Percentiles rank a stretch among this genome's conserved stretches.
Conservation (phyloP, 1,140 invertebrate genomes). For the Drosophila persimilis region DNA sequence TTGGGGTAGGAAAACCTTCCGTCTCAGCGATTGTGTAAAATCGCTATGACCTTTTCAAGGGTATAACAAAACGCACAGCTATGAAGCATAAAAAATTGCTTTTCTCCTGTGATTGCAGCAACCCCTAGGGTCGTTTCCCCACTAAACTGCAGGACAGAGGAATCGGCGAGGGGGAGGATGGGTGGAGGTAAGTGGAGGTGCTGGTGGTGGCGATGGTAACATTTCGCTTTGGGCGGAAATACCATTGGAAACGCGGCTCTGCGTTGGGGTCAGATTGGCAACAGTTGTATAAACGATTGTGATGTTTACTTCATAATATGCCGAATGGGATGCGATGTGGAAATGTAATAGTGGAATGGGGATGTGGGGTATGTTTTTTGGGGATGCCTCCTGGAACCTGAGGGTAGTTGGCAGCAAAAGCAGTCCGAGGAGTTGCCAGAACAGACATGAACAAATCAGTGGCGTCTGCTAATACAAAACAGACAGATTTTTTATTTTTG, state of each 20-base stretch:
- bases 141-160: slow-evolving; percentile 7
- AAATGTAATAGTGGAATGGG: background rate
- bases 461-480: too few relatives aligned
- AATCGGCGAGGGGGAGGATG: background rate
- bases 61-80: slow-evolving; percentile 45
- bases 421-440: too few relatives aligned
- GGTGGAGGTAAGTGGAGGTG: background rate
- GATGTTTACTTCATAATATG: slow-evolving; percentile 71
- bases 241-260: slow-evolving; percentile 55
- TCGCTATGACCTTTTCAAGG: too few relatives aligned
- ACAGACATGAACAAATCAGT: background rate
- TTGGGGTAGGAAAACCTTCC: too few relatives aligned
- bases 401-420: slow-evolving; percentile 6
- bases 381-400: too few relatives aligned
- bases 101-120: slow-evolving; percentile 61
- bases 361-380: background rate
- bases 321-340: background rate
- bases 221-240: slow-evolving; percentile 55
- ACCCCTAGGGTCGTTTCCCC: slow-evolving; percentile 7
- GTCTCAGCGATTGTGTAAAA: too few relatives aligned
- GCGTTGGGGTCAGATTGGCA: slow-evolving; percentile 55
- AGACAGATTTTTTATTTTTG: too few relatives aligned
- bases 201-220: slow-evolving; percentile 8
- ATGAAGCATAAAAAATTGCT: slow-evolving; percentile 65
- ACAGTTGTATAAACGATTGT: slow-evolving; percentile 76